Base-by-base conservation (phyloP, 2,888 invertebrate genomes). In the Apotomis betuletana region DNA sequence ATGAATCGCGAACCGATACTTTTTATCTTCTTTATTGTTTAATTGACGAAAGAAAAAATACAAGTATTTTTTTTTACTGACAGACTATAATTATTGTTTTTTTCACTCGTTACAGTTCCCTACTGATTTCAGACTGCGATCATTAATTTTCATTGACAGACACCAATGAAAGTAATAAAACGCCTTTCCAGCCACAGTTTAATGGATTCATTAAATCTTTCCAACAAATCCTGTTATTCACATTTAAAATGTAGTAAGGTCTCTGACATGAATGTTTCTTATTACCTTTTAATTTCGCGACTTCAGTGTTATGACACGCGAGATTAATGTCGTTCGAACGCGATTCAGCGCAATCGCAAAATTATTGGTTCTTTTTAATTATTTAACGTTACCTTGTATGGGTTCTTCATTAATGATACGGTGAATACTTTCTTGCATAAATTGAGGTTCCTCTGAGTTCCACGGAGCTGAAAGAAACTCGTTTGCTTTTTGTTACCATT, bases 371-470 rank as follows among this genome's bases (percentile, higher is more conserved):
- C 15, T 44, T 64, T 55, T 64, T 64, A 64, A 64, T 64, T 64
- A 64, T 64, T 64, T 8, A 64, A 54, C 64, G 55, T 15, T 64
- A 44, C 64, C 54, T 44, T 64, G 44, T 64, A 64, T n/a, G 44
- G 49, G 55, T 8, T 27, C 44, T 15, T 64, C 54, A 64, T 64
- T 64, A 64, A 64, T 64, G 54, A 64, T 12, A 38, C 4, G 0
- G 15, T 55, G 54, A 64, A 64, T 55, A 27, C 64, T 55, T 64
- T 15, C 64, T 44, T 54, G 44, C 63, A 62, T 5, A 12, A 41
- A 62, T 62, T 51, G 8, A n/a, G 38, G 51, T 62, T 51, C 27
- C n/a, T 49, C 49, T 49, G 8, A 10, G 9, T 10, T 3, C 8
- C 49, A 10, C 9, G 49, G 9, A 8, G 49, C 49, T 49, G 49